These are phyloP conservation scores for Conchocele bisecta DNA, from an alignment of 2,888 invertebrate species.

Conservation along the genomic window DNA sequence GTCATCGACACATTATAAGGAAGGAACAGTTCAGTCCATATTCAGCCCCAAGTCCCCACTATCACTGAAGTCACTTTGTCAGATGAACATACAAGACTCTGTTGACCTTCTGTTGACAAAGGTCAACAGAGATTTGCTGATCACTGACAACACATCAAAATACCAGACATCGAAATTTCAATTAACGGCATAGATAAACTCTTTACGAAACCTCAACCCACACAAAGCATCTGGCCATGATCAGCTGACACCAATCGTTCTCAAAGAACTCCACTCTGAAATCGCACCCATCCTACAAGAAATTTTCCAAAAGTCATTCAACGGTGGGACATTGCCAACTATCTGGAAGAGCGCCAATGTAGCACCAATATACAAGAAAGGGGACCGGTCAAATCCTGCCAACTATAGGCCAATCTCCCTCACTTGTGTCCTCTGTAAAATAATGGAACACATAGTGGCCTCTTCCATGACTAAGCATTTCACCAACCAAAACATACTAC, in stretches of 20 bases:
- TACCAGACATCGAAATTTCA: too few relatives aligned
- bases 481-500: neutral
- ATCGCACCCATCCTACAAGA: neutral
- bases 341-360: conserved; percentile 3
- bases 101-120: too few relatives aligned
- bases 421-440: neutral
- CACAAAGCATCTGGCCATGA: conserved; percentile 9
- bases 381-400: neutral
- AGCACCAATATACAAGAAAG: conserved; percentile 3
- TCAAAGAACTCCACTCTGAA: neutral
- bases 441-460: conserved; percentile 13
- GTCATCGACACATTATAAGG: too few relatives aligned
- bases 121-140: too few relatives aligned
- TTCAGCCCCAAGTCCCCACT: too few relatives aligned
- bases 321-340: neutral
- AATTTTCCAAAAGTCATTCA: neutral
- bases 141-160: too few relatives aligned
- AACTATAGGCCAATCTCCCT: conserved; percentile 9
- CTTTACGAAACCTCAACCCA: neutral
- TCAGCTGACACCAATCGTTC: neutral
- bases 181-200: too few relatives aligned
- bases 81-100: too few relatives aligned
- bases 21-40: too few relatives aligned
- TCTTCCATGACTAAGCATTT: conserved; percentile 7
- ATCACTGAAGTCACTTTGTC: too few relatives aligned